Evolutionary conservation across 2,113 vertebrate genomes (phyloP).

Genomic region (Psephotus haematonotus): DNA sequence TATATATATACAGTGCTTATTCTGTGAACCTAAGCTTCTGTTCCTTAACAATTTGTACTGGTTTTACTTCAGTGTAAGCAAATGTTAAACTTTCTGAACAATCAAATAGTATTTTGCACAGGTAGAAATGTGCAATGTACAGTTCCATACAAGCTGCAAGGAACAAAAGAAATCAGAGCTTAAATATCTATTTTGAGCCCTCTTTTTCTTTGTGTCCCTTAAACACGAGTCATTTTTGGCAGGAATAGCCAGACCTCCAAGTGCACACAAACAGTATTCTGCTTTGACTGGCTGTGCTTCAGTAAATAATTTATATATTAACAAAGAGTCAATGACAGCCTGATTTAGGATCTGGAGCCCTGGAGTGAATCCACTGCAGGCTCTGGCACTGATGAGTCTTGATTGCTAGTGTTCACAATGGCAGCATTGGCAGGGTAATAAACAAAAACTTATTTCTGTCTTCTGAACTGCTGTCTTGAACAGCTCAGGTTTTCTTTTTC

Average conservation of each 20-base stretch:
- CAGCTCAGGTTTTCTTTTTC: not conserved
- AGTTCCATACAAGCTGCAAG: not conserved
- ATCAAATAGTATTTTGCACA: not conserved
- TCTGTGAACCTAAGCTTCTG: not conserved
- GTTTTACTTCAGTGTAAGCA: not conserved
- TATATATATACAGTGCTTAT: not conserved
- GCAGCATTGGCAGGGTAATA: not conserved
- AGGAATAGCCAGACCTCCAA: slow-evolving; percentile 7
- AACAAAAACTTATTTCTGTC: slow-evolving; percentile 27
- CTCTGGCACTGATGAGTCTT: not conserved
- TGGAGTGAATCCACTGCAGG: slow-evolving; percentile 11
- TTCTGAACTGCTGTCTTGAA: not conserved
- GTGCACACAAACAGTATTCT: slow-evolving; percentile 38
- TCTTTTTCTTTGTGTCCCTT: slow-evolving; percentile 12
- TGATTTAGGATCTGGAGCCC: slow-evolving; percentile 16
- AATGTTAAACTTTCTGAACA: not conserved
- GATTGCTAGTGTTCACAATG: slow-evolving; percentile 9
- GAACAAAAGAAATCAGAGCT: not conserved
- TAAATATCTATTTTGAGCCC: not conserved
- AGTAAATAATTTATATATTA: slow-evolving; percentile 62
- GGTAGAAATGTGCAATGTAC: not conserved
- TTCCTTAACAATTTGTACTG: not conserved
- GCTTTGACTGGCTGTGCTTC: slow-evolving; percentile 54
- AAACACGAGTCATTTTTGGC: slow-evolving; percentile 48
- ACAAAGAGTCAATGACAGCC: slow-evolving; percentile 31